phyloP scores from a whole-genome alignment of 2,797 vertebrate species.

The Nyctalus aviator region DNA sequence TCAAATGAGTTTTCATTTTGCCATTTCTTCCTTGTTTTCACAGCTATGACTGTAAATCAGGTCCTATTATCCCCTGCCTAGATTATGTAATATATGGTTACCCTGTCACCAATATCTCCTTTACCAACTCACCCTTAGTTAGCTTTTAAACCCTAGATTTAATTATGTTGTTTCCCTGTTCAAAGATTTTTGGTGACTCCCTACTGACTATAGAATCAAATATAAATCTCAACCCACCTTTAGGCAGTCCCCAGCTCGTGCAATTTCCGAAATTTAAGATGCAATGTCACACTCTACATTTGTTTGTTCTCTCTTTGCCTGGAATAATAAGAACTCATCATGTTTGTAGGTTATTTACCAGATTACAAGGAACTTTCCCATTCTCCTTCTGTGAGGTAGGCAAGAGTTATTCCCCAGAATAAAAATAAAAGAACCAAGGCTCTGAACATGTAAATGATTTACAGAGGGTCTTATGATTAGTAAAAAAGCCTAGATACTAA shows the following conservation, averaged over 20 bases:
- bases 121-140: slow-evolving; percentile 65
- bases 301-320: not conserved
- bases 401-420: not conserved
- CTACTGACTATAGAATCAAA: slow-evolving; percentile 60
- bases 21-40: slow-evolving; percentile 18
- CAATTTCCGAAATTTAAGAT: slow-evolving; percentile 53
- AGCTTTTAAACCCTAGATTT: slow-evolving; percentile 63
- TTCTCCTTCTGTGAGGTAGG: not conserved
- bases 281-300: not conserved
- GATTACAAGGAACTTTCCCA: not conserved
- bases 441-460: not conserved
- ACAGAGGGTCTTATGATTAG: not conserved
- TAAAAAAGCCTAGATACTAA: not conserved
- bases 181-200: slow-evolving; percentile 64
- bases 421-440: not conserved
- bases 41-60: slow-evolving; percentile 57
- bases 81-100: slow-evolving; percentile 50
- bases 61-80: slow-evolving; percentile 30
- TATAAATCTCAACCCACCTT: slow-evolving; percentile 48
- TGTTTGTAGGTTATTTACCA: not conserved
- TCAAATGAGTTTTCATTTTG: slow-evolving; percentile 38
- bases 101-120: slow-evolving; percentile 34
- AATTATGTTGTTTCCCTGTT: slow-evolving; percentile 67
- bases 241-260: not conserved
- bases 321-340: not conserved